A percentile compares a stretch with the other conserved stretches of the same genome.
These are phyloP conservation scores for Bufo bufo DNA, from an alignment of 2,113 vertebrate species.

Conservation along the genomic window DNA sequence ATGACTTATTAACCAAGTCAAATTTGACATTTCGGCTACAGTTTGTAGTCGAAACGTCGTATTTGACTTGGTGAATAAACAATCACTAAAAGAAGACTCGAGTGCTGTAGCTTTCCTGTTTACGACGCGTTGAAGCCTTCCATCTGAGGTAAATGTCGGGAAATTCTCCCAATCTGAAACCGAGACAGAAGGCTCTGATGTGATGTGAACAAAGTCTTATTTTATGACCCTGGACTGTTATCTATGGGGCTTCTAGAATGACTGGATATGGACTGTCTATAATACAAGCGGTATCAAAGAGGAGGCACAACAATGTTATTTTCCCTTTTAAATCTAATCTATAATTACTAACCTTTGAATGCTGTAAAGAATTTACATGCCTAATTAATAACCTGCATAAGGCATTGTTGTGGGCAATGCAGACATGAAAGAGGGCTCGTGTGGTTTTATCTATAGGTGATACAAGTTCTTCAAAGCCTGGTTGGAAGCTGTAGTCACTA, in stretches of 20 bases:
- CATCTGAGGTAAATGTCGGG: too few relatives aligned
- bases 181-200: background rate
- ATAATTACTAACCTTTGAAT: conserved; percentile 7
- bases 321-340: background rate
- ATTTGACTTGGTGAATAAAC: too few relatives aligned
- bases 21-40: too few relatives aligned
- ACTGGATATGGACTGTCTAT: background rate
- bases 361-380: background rate
- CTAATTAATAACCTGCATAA: background rate
- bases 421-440: background rate
- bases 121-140: too few relatives aligned
- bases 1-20: too few relatives aligned
- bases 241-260: background rate
- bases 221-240: background rate
- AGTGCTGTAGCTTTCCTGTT: too few relatives aligned
- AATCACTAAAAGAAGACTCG: too few relatives aligned
- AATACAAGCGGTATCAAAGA: background rate
- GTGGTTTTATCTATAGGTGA: conserved; percentile 7
- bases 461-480: background rate
- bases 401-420: background rate
- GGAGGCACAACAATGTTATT: background rate
- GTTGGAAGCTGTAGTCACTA: background rate
- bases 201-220: background rate
- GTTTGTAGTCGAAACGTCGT: too few relatives aligned
- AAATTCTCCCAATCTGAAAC: too few relatives aligned